Evolutionary conservation across 2,113 vertebrate species (phyloP).

Genomic region (Anser brachyrhynchus): DNA sequence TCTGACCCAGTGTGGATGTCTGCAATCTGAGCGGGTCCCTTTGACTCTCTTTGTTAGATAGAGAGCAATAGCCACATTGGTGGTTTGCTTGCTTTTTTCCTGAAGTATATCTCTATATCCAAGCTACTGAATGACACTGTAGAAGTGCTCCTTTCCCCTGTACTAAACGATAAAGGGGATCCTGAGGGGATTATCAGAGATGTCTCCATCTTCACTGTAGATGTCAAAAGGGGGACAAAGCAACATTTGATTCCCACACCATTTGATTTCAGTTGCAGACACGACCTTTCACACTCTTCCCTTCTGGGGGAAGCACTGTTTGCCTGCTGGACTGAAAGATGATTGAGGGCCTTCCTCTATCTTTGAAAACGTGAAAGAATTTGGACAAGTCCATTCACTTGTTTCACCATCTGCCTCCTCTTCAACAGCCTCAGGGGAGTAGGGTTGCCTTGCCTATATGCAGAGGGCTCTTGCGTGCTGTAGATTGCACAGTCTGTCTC

Average conservation of each 20-base stretch:
- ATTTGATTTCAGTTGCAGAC: neutral
- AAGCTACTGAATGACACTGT: neutral
- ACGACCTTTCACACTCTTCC: neutral
- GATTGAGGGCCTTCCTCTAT: neutral
- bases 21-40: rapidly evolving
- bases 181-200: neutral
- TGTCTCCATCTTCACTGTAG: neutral
- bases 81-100: neutral
- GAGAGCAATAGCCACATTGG: neutral
- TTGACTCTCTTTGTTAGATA: neutral
- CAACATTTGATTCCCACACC: neutral
- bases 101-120: neutral
- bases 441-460: neutral
- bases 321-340: neutral
- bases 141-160: neutral
- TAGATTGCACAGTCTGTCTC: neutral
- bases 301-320: neutral
- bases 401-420: neutral
- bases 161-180: neutral
- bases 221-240: neutral
- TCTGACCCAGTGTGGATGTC: neutral
- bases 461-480: neutral
- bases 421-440: neutral
- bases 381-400: neutral
- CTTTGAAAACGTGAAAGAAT: neutral